A percentile compares a stretch with the other conserved stretches of the same genome.
phyloP scores from a whole-genome alignment of 2,113 vertebrate genomes.

The Sminthopsis crassicaudata region DNA sequence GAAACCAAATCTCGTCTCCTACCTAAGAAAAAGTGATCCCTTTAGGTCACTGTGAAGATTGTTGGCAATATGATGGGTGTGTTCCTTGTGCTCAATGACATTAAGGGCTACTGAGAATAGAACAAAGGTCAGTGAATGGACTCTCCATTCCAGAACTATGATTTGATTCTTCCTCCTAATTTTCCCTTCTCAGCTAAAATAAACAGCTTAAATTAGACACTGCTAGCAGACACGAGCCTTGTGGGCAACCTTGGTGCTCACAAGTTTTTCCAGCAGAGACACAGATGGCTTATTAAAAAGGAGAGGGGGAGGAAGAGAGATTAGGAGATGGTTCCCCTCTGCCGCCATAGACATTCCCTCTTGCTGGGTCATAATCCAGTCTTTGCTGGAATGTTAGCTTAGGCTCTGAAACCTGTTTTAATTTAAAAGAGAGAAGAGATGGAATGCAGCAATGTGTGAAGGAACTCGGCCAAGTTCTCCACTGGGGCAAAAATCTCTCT shows the following conservation, averaged over 20 bases:
- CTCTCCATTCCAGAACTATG: background rate
- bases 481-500: background rate
- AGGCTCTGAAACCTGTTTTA: background rate
- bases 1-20: background rate
- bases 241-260: background rate
- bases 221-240: background rate
- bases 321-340: background rate
- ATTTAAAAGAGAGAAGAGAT: background rate
- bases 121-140: background rate
- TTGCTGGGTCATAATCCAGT: background rate
- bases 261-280: background rate
- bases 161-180: background rate
- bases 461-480: background rate
- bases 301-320: background rate
- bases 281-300: background rate
- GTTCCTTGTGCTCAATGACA: no score
- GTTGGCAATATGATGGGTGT: background rate
- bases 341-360: background rate
- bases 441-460: background rate
- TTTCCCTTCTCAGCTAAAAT: slow-evolving; percentile 19
- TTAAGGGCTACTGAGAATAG: background rate
- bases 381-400: background rate
- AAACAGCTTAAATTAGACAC: slow-evolving; percentile 19
- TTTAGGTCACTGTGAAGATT: background rate
- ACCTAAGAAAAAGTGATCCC: background rate